A percentile compares a stretch with the other conserved stretches of the same genome.
Evolutionary conservation across 2,113 vertebrate species (phyloP).

Genomic region (Tachysurus fulvidraco): DNA sequence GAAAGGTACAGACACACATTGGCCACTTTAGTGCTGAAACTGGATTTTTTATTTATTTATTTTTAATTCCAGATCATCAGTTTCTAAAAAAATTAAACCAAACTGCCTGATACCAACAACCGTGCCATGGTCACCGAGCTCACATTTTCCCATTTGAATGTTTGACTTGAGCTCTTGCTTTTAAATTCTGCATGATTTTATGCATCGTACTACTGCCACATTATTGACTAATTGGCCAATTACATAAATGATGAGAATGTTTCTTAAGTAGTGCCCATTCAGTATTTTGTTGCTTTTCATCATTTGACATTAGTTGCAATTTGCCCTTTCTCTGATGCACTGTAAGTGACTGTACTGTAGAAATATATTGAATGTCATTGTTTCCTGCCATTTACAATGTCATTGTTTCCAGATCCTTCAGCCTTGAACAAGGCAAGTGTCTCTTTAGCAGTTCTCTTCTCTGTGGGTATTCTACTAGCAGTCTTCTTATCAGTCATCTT

Average conservation of each 20-base stretch:
- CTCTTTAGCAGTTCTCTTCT: constrained; percentile 56
- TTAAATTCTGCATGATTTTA: neutral
- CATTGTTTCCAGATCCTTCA: constrained; percentile 8
- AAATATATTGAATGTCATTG: neutral
- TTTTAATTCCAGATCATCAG: neutral
- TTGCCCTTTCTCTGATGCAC: neutral
- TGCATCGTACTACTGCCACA: neutral
- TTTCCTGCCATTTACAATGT: neutral
- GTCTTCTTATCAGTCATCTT: constrained; percentile 45
- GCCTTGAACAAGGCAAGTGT: constrained; percentile 8
- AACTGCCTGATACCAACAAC: neutral
- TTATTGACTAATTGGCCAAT: neutral
- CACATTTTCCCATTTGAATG: neutral
- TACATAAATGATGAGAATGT: neutral
- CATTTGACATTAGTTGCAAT: neutral
- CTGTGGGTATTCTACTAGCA: constrained; percentile 51
- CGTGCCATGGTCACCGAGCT: neutral
- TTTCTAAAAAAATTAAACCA: neutral
- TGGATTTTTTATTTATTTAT: neutral
- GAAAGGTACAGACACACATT: constrained; percentile 53
- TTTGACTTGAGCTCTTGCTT: neutral
- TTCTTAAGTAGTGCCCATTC: neutral
- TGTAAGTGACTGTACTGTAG: neutral
- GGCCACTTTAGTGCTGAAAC: neutral
- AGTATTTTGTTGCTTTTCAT: neutral